phyloP scores from a whole-genome alignment of 2,888 invertebrate genomes.

The Linnaemya vulpina region DNA sequence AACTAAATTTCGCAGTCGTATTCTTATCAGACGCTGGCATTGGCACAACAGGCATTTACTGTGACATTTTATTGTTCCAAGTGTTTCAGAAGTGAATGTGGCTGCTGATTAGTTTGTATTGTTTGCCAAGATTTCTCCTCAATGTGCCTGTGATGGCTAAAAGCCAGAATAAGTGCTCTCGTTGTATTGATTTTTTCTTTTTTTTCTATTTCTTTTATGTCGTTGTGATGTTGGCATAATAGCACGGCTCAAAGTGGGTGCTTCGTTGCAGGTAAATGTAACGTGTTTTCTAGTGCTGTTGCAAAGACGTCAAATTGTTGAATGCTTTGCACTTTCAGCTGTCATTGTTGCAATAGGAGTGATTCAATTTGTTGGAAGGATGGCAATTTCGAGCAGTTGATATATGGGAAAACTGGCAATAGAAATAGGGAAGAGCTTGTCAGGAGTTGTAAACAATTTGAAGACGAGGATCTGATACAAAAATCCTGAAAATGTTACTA shows the following conservation, averaged over 20 bases:
- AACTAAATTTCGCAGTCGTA: background rate
- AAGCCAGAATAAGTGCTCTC: slow-evolving; percentile 28
- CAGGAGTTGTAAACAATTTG: no score
- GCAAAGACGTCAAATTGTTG: background rate
- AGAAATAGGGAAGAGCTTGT: no score
- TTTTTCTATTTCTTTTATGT: no score
- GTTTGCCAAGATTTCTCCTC: slow-evolving; percentile 34
- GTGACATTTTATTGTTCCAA: slow-evolving; percentile 28
- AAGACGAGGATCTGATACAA: no score
- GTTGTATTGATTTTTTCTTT: slow-evolving; percentile 30
- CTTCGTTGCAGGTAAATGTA: background rate
- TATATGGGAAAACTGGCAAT: no score
- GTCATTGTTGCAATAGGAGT: background rate
- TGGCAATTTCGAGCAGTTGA: no score
- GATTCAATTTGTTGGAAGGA: background rate
- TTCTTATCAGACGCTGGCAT: slow-evolving; percentile 46
- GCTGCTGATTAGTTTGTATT: slow-evolving; percentile 37
- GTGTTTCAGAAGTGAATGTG: background rate
- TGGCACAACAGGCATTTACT: slow-evolving; percentile 20
- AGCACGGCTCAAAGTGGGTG: background rate
- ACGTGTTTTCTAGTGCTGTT: background rate
- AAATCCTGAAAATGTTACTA: no score
- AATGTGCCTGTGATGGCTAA: slow-evolving; percentile 30
- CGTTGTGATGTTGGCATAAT: background rate
- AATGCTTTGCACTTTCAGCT: background rate